Base-by-base conservation (phyloP, 2,888 invertebrate species). In the Anagyrus pseudococci region DNA sequence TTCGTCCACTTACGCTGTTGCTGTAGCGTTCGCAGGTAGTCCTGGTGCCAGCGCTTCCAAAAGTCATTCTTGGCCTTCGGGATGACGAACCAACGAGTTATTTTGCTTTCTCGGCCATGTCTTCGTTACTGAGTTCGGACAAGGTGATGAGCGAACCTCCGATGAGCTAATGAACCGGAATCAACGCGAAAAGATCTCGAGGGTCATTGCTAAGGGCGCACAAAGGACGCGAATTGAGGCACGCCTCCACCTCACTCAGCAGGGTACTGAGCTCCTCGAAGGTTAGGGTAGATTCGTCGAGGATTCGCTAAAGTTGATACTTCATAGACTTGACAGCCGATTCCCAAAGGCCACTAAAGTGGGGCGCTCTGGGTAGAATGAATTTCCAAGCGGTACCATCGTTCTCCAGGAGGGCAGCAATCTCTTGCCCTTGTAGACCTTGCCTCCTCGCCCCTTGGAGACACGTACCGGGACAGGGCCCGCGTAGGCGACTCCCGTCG, bases 1-100 rank as follows among this genome's bases (percentile, higher is more conserved):
- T 20, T 22, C 4, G 13, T 29, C 70, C 69, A 70, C 46, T 70
- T 68, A 4, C 48, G 25, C n/a, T 67, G 23, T 23, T 69, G 66
- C 37, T 69, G 70, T 0, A 69, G 43, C 3, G 47, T 48, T 15
- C 15, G 47, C 4, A 48, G 26, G 17, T 48, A 13, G 26, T 48
- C 48, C 19, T 29, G 6, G 3, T 26, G 25, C 48, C 48, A 48
- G 3, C 48, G 25, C 15, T 26, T 23, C 25, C 48, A 48, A 17
- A 48, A 48, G 7, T 3, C 17, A 17, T 48, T 26, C 6, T 17
- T 4, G 26, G 26, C 26, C 8, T 26, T 25, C 0, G n/a, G 7
- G 13, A 26, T 15, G 8, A 26, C 19, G 1, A n/a, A 54, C 67
- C 1, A 64, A 41, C 2, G 47, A 4, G 2, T 25, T 1, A 23